Evolutionary conservation across 2,797 vertebrate genomes (phyloP), one percentile per base, ranked within the genome.

Genomic region (Choloepus didactylus): DNA sequence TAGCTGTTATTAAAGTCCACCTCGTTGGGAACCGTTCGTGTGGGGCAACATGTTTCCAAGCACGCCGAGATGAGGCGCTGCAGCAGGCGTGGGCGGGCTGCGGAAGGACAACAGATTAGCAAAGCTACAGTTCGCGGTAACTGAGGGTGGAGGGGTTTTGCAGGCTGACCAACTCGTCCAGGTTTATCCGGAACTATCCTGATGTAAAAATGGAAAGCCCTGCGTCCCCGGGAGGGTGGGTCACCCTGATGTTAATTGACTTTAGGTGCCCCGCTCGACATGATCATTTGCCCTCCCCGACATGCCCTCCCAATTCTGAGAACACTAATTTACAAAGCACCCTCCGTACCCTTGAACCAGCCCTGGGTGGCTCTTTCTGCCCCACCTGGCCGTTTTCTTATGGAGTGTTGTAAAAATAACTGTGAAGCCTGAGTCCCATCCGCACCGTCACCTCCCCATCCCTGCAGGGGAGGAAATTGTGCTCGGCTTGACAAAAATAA

Each of bases 11-110:
- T n/a, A 27, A 49, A 75, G 38, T n/a, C 56, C 5, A 7, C 62
- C 21, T 0, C 0, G 76, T 11, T 27, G 12, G 77, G 51, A 35
- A 14, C 64, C 29, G 54, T 12, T 2, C 18, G 23, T 5, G 29
- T 18, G 12, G 73, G 14, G 44, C 66, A 18, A 21, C 7, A 19
- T 19, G 18, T 56, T 56, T 19, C 56, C 56, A 21, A 6, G 56
- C 19, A 21, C 19, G 1, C 7, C 7, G 7, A 18, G 56, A 6
- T 5, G 15, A 11, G 15, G 46, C 2, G 3, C 73, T n/a, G 46
- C 23, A 51, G 72, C 44, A 49, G 72, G 8, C 0, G 5, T 25
- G n/a, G 3, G 0, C 0, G 1, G 9, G 64, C 12, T 10, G 38
- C 49, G 66, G 38, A 16, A 29, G 75, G 56, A 72, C 35, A 2